Evolutionary conservation across 1,140 invertebrate species (phyloP), one percentile per base, ranked within the genome.

Genomic region (Neomicropteryx cornuta): DNA sequence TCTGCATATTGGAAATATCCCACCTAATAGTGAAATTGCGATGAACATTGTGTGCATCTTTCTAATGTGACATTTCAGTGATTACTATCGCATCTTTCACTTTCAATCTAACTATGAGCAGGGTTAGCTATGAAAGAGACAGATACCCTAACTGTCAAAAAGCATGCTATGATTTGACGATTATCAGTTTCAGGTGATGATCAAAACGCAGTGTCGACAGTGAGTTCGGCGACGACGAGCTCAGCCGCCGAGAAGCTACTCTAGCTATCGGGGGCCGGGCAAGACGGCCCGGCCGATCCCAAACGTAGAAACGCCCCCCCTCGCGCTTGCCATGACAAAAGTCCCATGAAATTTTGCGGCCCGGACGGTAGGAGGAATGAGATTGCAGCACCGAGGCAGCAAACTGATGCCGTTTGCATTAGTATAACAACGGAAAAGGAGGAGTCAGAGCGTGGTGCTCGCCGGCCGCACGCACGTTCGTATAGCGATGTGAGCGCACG

Each of bases 221-320:
- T 79, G 58, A 83, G 78, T 62, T 82, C 78, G 47, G 77, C 74
- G 48, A 81, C 80, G 39, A 81, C 76, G 32, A 83, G 79, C 68
- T 81, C 80, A 43, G 75, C 76, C 28, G 81, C 77, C 32, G 81
- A 84, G 56, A 84, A 83, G 66, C 71, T 85, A 57, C 80, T 85
- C 71, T 85, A 83, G 79, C 79, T 70, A 68, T 71, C 68, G 67
- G 70, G 69, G 57, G 65, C 65, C 66, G 73, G 72, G 62, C 61
- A 63, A 37, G 45, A 44, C 43, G 60, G 56, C 44, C 51, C 61
- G 63, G 58, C 66, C 63, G 66, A 63, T 63, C 66, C 66, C 63
- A 60, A 47, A 48, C 49, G 27, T 49, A 45, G 27, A 38, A 23
- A 14, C 27, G 33, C 24, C 39, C 42, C 5, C 38, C 33, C 33